Evolutionary conservation across 1,140 invertebrate genomes (phyloP).

Genomic region (Drosophila lacteicornis): DNA sequence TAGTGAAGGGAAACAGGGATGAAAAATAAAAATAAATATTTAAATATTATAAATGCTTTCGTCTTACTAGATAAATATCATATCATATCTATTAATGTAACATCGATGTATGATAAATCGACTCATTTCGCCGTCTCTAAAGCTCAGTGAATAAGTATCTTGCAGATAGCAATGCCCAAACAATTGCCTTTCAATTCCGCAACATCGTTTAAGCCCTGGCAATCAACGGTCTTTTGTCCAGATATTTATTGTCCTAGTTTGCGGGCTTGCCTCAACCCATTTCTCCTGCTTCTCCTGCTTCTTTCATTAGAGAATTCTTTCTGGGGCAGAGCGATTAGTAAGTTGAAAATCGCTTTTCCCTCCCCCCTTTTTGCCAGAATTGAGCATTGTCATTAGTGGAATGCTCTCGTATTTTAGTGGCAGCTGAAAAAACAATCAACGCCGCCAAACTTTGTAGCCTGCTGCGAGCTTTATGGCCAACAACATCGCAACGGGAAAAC

Average conservation of each 20-base stretch:
- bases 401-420: slow-evolving; percentile 27
- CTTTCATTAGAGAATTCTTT: slow-evolving; percentile 43
- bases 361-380: not conserved
- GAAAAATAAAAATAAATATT: not conserved
- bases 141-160: slow-evolving; percentile 19
- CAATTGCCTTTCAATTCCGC: slow-evolving; percentile 36
- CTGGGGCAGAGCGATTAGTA: slow-evolving; percentile 58
- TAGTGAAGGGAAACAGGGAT: not conserved
- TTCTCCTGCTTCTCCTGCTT: slow-evolving; percentile 12
- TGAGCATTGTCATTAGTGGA: slow-evolving; percentile 52
- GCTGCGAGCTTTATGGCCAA: slow-evolving; percentile 49
- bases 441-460: slow-evolving; percentile 22
- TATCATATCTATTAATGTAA: not conserved
- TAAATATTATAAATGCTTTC: not conserved
- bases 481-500: slow-evolving; percentile 14
- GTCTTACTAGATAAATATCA: not conserved
- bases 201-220: slow-evolving; percentile 15
- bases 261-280: not conserved
- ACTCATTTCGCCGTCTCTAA: no score
- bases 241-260: slow-evolving; percentile 37
- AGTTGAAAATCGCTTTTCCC: slow-evolving; percentile 49
- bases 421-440: slow-evolving; percentile 54
- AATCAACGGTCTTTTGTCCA: slow-evolving; percentile 39
- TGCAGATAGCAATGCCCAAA: slow-evolving; percentile 16
- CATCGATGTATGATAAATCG: not conserved